A percentile compares a stretch with the other conserved stretches of the same genome.
Evolutionary conservation across 2,797 vertebrate genomes (phyloP).

Genomic region (Etheostoma perlongum): DNA sequence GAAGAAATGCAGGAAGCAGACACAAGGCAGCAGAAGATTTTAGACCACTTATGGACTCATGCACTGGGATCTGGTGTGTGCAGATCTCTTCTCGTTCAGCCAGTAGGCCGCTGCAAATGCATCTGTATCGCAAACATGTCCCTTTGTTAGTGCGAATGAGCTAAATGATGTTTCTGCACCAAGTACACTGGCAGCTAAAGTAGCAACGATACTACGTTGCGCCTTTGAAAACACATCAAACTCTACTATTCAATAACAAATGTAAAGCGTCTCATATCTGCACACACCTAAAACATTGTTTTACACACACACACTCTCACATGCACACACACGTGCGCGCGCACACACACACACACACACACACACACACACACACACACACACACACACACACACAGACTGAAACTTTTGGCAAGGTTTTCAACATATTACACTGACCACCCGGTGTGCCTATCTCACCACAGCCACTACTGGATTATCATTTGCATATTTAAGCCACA

Average conservation of each 20-base stretch:
- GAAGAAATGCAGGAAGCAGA: constrained; percentile 27
- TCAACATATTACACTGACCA: constrained; percentile 17
- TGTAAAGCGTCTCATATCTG: neutral
- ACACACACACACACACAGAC: too few species aligned
- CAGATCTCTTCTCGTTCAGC: constrained; percentile 16
- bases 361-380: too few species aligned
- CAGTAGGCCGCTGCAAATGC: constrained; percentile 21
- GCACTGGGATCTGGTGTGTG: constrained; percentile 18
- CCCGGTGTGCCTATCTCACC: constrained; percentile 24
- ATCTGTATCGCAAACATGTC: constrained; percentile 18
- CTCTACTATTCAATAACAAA: neutral
- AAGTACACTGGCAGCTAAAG: constrained; percentile 18
- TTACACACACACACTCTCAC: too few species aligned
- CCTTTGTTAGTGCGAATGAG: constrained; percentile 32
- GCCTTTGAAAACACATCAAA: neutral
- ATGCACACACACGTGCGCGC: too few species aligned
- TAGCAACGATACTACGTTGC: neutral
- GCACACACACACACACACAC: too few species aligned
- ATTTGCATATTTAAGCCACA: constrained; percentile 62
- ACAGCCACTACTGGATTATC: constrained; percentile 31
- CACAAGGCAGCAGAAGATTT: constrained; percentile 42
- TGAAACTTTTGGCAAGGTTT: constrained; percentile 13
- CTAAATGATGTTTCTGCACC: constrained; percentile 25
- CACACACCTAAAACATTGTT: neutral
- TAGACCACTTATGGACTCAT: constrained; percentile 36